Base-by-base conservation (phyloP, 2,888 invertebrate genomes). In the Drosophila atroscutellata region DNA sequence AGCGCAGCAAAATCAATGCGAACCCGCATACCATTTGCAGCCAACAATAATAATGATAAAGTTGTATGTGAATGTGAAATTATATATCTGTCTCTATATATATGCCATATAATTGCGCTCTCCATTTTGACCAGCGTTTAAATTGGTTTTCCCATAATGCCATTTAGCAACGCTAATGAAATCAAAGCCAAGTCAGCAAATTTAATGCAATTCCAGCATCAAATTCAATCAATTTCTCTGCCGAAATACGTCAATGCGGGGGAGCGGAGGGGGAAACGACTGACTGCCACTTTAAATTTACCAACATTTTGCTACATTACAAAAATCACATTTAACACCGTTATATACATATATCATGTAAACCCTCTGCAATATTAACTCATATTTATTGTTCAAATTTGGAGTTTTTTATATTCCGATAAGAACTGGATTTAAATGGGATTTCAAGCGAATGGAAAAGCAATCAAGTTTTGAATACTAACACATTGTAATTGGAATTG, bases 131-230 rank as follows among this genome's bases (percentile, higher is more conserved):
- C 78, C 76, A 73, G 58, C 69, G 49, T 32, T 61, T 49, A 50
- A 65, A 59, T 60, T 62, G 69, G 49, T 64, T 78, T 50, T 49
- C 61, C 34, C 20, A 55, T 62, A 63, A 56, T 62, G 64, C 36
- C 62, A 75, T 72, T 75, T 52, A 71, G 55, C 71, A 28, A 30
- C 59, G 66, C 72, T 80, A 84, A 86, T 86, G 74, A 80, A 81
- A 77, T 73, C 72, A 79, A 52, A 74, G 85, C 77, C 71, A 72
- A 77, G 75, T 84, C 85, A 81, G 82, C 70, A 75, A 73, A 77
- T 75, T 68, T 68, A 80, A 86, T 86, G 79, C 77, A 75, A 77
- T 77, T 77, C 11, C 73, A 73, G 57, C 78, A 47, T n/a, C 36
- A 74, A 77, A 77, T 77, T 77, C 54, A 74, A 77, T 77, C 71